Conservation (phyloP, 2,888 invertebrate species). For the Pinctada fucata region DNA sequence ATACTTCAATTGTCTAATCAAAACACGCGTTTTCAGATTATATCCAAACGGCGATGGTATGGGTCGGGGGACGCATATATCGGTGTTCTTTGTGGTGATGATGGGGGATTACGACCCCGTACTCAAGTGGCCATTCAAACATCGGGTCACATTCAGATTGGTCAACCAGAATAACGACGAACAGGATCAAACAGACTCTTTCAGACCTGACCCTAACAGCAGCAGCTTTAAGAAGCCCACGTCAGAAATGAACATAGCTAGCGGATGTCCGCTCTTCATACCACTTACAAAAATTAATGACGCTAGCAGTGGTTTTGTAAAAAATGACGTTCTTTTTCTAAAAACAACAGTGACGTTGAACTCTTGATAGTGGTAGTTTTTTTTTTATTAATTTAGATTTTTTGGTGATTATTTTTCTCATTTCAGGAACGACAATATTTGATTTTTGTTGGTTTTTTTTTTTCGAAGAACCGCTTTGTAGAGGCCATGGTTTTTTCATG, state of each 20-base stretch:
- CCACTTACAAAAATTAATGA: slow-evolving; percentile 57
- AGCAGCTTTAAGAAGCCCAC: slow-evolving; percentile 73
- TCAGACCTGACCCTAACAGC: slow-evolving; percentile 73
- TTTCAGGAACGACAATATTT: no score
- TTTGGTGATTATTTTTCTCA: no score
- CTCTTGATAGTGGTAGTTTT: neutral
- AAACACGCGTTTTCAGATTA: slow-evolving; percentile 44
- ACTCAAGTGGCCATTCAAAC: slow-evolving; percentile 72
- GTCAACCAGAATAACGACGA: slow-evolving; percentile 69
- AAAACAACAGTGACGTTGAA: slow-evolving; percentile 44
- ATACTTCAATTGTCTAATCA: no score
- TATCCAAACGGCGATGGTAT: slow-evolving; percentile 75
- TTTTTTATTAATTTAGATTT: no score
- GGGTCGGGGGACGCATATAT: slow-evolving; percentile 72
- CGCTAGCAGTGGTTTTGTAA: slow-evolving; percentile 56
- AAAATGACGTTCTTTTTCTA: slow-evolving; percentile 69
- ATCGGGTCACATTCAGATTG: slow-evolving; percentile 72
- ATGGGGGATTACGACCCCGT: slow-evolving; percentile 71
- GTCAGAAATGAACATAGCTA: slow-evolving; percentile 76
- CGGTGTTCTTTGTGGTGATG: slow-evolving; percentile 75
- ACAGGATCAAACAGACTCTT: slow-evolving; percentile 72
- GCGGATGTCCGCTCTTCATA: slow-evolving; percentile 75
- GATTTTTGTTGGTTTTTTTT: no score
- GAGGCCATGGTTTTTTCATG: no score
- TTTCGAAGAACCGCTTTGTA: no score